phyloP scores from a whole-genome alignment of 1,140 invertebrate genomes.

The Probaryconus sp. region DNA sequence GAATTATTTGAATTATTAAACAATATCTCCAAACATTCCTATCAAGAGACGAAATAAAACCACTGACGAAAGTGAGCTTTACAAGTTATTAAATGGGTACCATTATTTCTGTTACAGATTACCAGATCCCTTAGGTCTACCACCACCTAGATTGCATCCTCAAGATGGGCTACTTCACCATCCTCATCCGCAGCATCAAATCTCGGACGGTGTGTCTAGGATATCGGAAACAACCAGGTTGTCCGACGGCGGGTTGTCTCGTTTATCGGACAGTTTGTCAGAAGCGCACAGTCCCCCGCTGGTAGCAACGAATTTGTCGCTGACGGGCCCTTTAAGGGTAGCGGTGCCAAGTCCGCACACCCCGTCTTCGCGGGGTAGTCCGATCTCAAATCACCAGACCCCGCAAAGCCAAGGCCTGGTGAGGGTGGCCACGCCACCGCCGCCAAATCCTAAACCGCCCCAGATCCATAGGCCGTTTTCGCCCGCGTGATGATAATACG shows the following conservation, averaged over 20 bases:
- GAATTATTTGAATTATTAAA: neutral
- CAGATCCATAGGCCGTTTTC: slow-evolving; percentile 77
- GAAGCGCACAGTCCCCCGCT: slow-evolving; percentile 76
- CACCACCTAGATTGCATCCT: slow-evolving; percentile 71
- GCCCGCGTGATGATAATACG: slow-evolving; percentile 76
- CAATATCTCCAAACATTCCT: neutral
- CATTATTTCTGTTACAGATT: slow-evolving; percentile 68
- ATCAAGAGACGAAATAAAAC: no score
- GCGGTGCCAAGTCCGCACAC: slow-evolving; percentile 76
- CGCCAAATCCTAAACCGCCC: slow-evolving; percentile 73
- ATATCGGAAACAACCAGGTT: slow-evolving; percentile 75
- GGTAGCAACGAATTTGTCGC: slow-evolving; percentile 76
- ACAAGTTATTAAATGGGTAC: neutral
- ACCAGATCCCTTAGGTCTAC: slow-evolving; percentile 72
- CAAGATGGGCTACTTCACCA: slow-evolving; percentile 73
- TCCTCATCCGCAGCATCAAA: slow-evolving; percentile 69
- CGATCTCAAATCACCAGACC: slow-evolving; percentile 63
- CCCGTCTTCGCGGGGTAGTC: slow-evolving; percentile 76
- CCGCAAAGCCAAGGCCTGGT: slow-evolving; percentile 70
- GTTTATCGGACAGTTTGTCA: slow-evolving; percentile 74
- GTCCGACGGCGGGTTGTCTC: slow-evolving; percentile 74
- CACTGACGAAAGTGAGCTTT: no score
- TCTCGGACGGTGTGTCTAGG: slow-evolving; percentile 75
- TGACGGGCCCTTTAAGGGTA: slow-evolving; percentile 74
- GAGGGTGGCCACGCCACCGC: slow-evolving; percentile 71